Conservation (phyloP, 1,140 invertebrate species). For the Stegodyphus dumicola region DNA sequence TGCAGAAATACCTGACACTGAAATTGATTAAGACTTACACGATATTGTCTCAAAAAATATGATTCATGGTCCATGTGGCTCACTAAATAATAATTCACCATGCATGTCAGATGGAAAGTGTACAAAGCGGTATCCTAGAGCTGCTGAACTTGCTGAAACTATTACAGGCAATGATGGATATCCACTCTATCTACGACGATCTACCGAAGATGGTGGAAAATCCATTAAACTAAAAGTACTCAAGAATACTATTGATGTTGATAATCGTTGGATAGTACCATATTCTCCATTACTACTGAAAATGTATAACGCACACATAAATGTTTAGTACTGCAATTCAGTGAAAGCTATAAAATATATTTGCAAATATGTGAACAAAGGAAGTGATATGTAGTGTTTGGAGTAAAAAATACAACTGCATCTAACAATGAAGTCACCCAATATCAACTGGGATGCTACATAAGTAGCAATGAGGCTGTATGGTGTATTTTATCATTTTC, state of each 20-base stretch:
- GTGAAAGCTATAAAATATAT: conserved; percentile 72
- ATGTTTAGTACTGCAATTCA: conserved; percentile 71
- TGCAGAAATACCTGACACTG: conserved; percentile 50
- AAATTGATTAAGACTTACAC: conserved; percentile 12
- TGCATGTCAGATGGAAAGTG: conserved; percentile 71
- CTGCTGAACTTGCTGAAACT: conserved; percentile 28
- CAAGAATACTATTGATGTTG: conserved; percentile 63
- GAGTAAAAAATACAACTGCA: background rate
- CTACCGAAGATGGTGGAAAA: conserved; percentile 63
- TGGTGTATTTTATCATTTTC: conserved; percentile 63
- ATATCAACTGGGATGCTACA: conserved; percentile 11
- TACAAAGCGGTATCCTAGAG: conserved; percentile 68
- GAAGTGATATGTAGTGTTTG: conserved; percentile 48
- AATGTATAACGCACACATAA: conserved; percentile 71
- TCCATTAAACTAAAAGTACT: background rate
- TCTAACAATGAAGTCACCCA: background rate
- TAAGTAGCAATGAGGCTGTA: conserved; percentile 63
- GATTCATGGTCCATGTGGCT: conserved; percentile 73
- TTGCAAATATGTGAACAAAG: conserved; percentile 64
- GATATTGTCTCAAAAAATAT: conserved; percentile 65
- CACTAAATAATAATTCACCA: conserved; percentile 68
- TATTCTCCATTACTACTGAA: conserved; percentile 71
- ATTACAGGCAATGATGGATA: conserved; percentile 62
- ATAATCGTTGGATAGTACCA: conserved; percentile 72
- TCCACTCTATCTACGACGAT: conserved; percentile 68